phyloP scores from a whole-genome alignment of 1,140 invertebrate genomes.

The Galendromus occidentalis region DNA sequence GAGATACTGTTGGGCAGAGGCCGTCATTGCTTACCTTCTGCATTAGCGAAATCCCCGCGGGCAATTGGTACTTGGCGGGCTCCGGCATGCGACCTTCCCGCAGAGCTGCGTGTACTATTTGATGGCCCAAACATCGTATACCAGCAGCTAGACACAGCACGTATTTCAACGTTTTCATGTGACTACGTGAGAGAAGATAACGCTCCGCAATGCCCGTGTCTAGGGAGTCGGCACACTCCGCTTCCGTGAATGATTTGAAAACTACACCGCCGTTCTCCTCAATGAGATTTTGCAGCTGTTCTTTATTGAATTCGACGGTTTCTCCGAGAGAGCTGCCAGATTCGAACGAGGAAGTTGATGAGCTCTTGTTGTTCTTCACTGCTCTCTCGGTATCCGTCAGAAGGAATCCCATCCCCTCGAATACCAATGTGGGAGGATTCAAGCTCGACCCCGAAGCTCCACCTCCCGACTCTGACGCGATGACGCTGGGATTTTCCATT shows the following conservation, averaged over 20 bases:
- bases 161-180: constrained; percentile 5
- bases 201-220: constrained; percentile 2
- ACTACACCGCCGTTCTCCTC: not conserved
- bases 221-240: not conserved
- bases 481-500: too few species aligned
- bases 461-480: not conserved
- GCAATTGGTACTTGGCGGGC: not conserved
- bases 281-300: constrained; percentile 3
- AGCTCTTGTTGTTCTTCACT: not conserved
- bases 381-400: not conserved
- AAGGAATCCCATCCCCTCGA: constrained; percentile 1
- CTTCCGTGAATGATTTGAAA: not conserved
- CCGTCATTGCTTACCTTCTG: not conserved
- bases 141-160: not conserved
- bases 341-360: not conserved
- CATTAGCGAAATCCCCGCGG: not conserved
- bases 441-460: not conserved
- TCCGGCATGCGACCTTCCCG: not conserved
- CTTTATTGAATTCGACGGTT: not conserved
- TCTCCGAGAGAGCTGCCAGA: not conserved
- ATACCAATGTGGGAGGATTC: not conserved
- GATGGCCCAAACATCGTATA: constrained; percentile 1
- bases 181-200: not conserved
- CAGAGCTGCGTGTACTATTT: not conserved
- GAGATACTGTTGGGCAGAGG: not conserved